Base-by-base conservation (phyloP, 2,888 invertebrate species). In the Caenorhabditis angaria region DNA sequence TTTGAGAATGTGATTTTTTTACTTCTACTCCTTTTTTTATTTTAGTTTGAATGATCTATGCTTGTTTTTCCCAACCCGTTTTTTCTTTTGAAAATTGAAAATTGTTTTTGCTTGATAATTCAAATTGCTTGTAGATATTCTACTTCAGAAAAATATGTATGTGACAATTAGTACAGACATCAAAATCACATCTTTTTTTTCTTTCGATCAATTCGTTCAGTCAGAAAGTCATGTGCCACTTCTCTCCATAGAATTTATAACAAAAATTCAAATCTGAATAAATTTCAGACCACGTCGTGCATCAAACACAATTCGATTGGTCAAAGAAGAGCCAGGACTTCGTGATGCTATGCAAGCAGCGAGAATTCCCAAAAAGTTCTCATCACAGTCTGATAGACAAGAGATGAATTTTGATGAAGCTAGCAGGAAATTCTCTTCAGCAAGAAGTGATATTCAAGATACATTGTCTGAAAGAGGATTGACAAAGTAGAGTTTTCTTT, bases 341-440 rank as follows among this genome's bases (percentile, higher is more conserved):
- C 54, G 29, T 14, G 71, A 71, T 27, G 63, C 62, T 1, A 20
- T 71, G 18, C 25, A 29, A 2, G 64, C 64, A 0, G 35, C 56
- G 1, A 10, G 51, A 20, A 18, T 59, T n/a, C 61, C 51, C 14
- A 65, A 65, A 27, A 70, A 62, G n/a, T 18, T 53, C 12, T 70
- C 70, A 50, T 62, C 60, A 1, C 70, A 70, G 47, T 65, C 70
- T 0, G 70, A 70, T 28, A 22, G 70, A n/a, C 53, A 56, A 47
- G 70, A 65, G 12, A 25, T 62, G 14, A 22, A 35, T 10, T 29
- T 35, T 10, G 56, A 18, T 8, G 18, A 24, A 8, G 8, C 18
- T 25, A 25, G 27, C 25, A 54, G 27, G 27, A 54, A 27, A 27
- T 54, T 27, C 8, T 27, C 54, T n/a, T n/a, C n/a, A 18, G 41